Conservation (phyloP, 1,140 invertebrate genomes). For the Thrips palmi region DNA sequence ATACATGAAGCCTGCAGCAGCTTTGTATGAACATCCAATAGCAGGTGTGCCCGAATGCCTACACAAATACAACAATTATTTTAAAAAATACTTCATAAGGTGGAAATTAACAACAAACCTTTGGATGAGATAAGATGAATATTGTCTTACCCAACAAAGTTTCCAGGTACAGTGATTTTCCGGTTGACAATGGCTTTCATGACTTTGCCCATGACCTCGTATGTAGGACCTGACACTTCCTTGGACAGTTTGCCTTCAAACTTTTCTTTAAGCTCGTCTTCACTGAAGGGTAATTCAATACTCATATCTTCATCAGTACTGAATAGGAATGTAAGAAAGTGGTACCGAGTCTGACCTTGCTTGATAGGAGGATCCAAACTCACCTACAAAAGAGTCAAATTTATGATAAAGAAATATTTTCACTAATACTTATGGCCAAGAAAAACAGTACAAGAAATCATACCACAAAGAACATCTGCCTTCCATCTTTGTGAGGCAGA, state of each 20-base stretch:
- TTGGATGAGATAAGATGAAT: slow-evolving; percentile 9
- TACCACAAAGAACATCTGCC: slow-evolving; percentile 98
- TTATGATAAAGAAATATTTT: slow-evolving; percentile 3
- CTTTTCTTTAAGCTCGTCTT: slow-evolving; percentile 83
- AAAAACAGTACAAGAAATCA: slow-evolving; percentile 13
- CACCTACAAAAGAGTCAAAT: slow-evolving; percentile 28
- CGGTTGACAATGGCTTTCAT: slow-evolving; percentile 92
- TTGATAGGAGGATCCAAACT: slow-evolving; percentile 98
- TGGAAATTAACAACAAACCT: slow-evolving; percentile 9
- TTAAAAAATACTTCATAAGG: slow-evolving; percentile 9
- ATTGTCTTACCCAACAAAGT: slow-evolving; percentile 60
- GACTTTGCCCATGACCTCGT: slow-evolving; percentile 87
- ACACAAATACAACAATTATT: slow-evolving; percentile 19
- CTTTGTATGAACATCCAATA: slow-evolving; percentile 92
- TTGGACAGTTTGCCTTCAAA: slow-evolving; percentile 87
- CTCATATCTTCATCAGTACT: slow-evolving; percentile 79
- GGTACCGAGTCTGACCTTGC: slow-evolving; percentile 94
- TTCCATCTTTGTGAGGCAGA: slow-evolving; percentile 90
- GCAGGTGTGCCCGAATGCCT: slow-evolving; percentile 83
- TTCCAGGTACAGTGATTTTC: slow-evolving; percentile 87
- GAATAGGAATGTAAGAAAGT: slow-evolving; percentile 89
- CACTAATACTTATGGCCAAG: background rate
- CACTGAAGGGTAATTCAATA: slow-evolving; percentile 79
- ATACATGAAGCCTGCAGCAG: slow-evolving; percentile 93
- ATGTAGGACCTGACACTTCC: slow-evolving; percentile 80